Evolutionary conservation across 1,140 invertebrate genomes (phyloP), one percentile per base, ranked within the genome.

Genomic region (Brachionus paranguensis): DNA sequence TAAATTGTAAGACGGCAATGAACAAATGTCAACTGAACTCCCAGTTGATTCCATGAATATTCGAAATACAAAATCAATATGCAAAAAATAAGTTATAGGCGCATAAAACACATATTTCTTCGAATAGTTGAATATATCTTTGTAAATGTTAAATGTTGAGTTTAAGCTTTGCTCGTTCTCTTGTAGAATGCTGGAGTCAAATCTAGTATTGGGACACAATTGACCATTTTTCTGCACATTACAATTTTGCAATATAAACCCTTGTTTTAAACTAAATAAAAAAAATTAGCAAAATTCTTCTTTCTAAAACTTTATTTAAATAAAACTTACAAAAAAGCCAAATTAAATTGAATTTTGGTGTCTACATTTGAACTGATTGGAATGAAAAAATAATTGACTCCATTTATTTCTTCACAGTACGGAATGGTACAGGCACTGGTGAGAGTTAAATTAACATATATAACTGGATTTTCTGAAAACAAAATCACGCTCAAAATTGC

Each of bases 371-470:
- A 50, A 17, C 43, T 47, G 0, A 76, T 20, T 11, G 72, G 72
- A 20, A 76, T 47, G 27, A 76, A 76, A 76, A 24, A 76, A 76
- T 76, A 76, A 50, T 76, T 47, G 3, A 76, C 72, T 20, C 72
- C 72, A 50, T 76, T 76, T 76, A 76, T 50, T 33, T 76, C 72
- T 76, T 76, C 72, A 76, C 72, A 76, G n/a, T 76, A 76, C 24
- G 72, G 72, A 47, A 11, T 76, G 20, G 17, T 20, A 37, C 72
- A 76, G 8, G 17, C 47, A 27, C 47, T 76, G 5, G 27, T 50
- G 4, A 50, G 20, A 6, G 43, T 76, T 17, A 76, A 53, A 29
- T 76, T 76, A 10, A 76, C 72, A 24, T 76, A 76, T 45, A 76
- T 76, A 27, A 76, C 47, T 33, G 72, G 72, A 50, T 76, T 37